Evolutionary conservation across 1,140 invertebrate genomes (phyloP).

Genomic region (Gonioctena quinquepunctata): DNA sequence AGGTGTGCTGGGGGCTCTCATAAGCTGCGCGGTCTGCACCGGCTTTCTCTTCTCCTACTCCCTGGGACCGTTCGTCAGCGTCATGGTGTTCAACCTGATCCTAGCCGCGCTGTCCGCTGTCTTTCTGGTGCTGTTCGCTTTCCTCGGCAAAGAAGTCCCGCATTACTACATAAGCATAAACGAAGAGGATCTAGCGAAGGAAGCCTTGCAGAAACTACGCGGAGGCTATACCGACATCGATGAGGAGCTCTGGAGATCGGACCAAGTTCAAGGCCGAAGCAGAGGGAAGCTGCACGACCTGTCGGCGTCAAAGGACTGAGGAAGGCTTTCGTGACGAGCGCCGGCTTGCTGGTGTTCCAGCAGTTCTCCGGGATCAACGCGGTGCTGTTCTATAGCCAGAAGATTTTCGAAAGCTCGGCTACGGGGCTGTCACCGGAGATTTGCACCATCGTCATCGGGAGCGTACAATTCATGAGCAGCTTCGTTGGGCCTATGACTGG

Average conservation of each 20-base stretch:
- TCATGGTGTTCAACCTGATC: constrained; percentile 59
- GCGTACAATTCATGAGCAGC: constrained; percentile 58
- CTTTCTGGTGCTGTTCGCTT: constrained; percentile 60
- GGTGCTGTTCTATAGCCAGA: constrained; percentile 78
- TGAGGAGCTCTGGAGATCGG: background rate
- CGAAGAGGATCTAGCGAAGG: constrained; percentile 63
- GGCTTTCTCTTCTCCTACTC: constrained; percentile 55
- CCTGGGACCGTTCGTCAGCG: constrained; percentile 63
- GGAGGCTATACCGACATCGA: constrained; percentile 13
- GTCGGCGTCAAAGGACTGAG: constrained; percentile 57
- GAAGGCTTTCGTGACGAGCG: constrained; percentile 71
- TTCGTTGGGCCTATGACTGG: background rate
- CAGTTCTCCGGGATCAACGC: constrained; percentile 83
- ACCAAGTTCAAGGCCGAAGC: background rate
- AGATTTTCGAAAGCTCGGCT: constrained; percentile 69
- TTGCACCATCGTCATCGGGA: constrained; percentile 76
- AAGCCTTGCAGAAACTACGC: constrained; percentile 66
- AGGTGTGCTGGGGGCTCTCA: constrained; percentile 29
- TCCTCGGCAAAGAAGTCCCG: constrained; percentile 72
- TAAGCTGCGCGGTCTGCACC: constrained; percentile 31
- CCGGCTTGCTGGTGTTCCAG: constrained; percentile 73
- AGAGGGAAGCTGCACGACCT: background rate
- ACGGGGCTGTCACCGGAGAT: constrained; percentile 59
- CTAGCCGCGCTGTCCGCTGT: constrained; percentile 57
- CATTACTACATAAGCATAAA: constrained; percentile 66